Evolutionary conservation across 2,888 invertebrate species (phyloP).

Genomic region (Yponomeuta plumbellus): DNA sequence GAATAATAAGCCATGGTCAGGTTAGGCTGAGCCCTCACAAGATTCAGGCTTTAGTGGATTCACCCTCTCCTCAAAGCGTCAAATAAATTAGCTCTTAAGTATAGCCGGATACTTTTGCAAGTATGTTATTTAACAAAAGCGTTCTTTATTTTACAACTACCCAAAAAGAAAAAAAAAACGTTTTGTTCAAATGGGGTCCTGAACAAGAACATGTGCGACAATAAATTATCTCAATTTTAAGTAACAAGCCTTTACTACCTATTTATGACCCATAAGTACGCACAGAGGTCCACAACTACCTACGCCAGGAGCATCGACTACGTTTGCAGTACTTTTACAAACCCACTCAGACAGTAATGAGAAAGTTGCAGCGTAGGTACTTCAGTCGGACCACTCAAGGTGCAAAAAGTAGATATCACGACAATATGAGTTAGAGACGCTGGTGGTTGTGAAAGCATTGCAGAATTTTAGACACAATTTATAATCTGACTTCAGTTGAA

Average conservation of each 20-base stretch:
- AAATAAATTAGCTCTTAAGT: conserved; percentile 16
- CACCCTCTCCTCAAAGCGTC: conserved; percentile 16
- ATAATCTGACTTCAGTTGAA: conserved; percentile 2
- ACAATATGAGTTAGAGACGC: too few species aligned
- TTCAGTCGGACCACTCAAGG: conserved; percentile 7
- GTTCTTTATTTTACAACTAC: neutral
- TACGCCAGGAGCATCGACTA: conserved; percentile 18
- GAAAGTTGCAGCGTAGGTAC: conserved; percentile 6
- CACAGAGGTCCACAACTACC: conserved; percentile 23
- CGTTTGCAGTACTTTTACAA: conserved; percentile 1
- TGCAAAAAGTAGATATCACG: conserved; percentile 11
- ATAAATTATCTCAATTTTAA: neutral
- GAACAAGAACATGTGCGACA: neutral
- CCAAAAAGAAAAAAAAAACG: too few species aligned
- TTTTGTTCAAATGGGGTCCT: neutral
- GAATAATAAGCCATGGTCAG: too few species aligned
- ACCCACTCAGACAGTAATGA: neutral
- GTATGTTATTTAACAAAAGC: conserved; percentile 14
- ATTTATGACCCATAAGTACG: conserved; percentile 27
- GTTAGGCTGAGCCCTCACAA: too few species aligned
- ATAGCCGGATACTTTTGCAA: conserved; percentile 14
- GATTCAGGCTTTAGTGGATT: too few species aligned
- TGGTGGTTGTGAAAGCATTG: too few species aligned
- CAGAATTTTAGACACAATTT: too few species aligned
- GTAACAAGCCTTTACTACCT: conserved; percentile 23